Evolutionary conservation across 2,797 vertebrate species (phyloP).

Genomic region (Tauraco hartlaubi): DNA sequence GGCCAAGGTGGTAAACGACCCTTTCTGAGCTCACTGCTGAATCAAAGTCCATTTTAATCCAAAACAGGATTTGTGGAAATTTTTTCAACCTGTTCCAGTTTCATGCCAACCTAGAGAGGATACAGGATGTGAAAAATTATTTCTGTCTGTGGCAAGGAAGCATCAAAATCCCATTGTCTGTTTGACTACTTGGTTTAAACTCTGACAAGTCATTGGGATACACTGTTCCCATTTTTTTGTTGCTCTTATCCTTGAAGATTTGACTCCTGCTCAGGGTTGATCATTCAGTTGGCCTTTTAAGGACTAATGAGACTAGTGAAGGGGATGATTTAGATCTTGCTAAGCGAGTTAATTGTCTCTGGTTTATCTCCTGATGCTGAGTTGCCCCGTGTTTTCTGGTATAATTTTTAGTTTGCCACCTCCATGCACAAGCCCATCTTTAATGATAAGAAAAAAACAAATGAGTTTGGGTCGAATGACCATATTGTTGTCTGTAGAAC

Average conservation of each 20-base stretch:
- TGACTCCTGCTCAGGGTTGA: background rate
- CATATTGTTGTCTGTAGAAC: background rate
- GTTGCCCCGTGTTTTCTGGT: background rate
- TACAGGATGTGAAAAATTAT: background rate
- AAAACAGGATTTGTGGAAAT: background rate
- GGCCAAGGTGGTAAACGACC: background rate
- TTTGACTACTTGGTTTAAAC: background rate
- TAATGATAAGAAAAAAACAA: background rate
- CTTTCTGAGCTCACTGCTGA: background rate
- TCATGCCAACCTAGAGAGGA: background rate
- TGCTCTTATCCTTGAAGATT: background rate
- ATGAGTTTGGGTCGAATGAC: background rate
- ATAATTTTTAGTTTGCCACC: background rate
- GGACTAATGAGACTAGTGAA: background rate
- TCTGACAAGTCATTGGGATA: background rate
- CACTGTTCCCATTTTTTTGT: background rate
- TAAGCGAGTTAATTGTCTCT: background rate
- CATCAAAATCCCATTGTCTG: background rate
- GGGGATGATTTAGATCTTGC: background rate
- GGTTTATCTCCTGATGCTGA: background rate
- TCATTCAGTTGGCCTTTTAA: background rate
- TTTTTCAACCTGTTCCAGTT: background rate
- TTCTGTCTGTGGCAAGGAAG: background rate
- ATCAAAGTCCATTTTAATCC: background rate
- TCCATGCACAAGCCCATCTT: background rate